Evolutionary conservation across 2,888 invertebrate genomes (phyloP).

Genomic region (Acanthosepion lycidas): DNA sequence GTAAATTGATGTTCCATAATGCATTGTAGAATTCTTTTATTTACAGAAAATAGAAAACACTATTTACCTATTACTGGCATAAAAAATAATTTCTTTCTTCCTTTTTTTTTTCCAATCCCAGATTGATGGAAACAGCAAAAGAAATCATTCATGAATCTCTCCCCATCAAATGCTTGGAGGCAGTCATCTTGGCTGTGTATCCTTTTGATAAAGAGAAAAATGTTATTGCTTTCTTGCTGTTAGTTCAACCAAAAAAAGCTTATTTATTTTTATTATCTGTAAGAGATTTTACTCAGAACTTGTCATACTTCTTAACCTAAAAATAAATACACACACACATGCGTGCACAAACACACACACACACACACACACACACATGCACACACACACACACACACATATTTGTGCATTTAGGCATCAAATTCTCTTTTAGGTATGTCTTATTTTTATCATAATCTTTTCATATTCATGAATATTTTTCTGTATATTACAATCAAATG

Average conservation of each 20-base stretch:
- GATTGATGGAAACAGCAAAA: conserved; percentile 74
- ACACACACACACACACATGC: neutral
- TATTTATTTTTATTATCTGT: neutral
- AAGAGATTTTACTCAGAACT: too few species aligned
- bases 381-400: neutral
- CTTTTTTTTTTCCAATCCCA: conserved; percentile 56
- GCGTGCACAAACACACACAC: neutral
- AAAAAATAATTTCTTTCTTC: neutral
- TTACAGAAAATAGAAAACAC: neutral
- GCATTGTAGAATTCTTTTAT: neutral
- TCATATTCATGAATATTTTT: too few species aligned
- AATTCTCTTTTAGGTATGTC: too few species aligned
- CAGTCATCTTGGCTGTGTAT: conserved; percentile 75
- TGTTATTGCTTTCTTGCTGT: neutral
- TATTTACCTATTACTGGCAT: neutral
- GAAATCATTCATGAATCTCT: conserved; percentile 74
- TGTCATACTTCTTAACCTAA: neutral
- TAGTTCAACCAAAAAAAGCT: neutral
- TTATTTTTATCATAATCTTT: too few species aligned
- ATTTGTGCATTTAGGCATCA: neutral
- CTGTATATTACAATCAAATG: too few species aligned
- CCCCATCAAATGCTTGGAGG: conserved; percentile 76
- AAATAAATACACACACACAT: neutral
- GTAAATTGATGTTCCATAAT: too few species aligned
- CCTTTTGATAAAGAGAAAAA: conserved; percentile 56